phyloP scores from a whole-genome alignment of 2,888 invertebrate species.

The Eulithis testata region DNA sequence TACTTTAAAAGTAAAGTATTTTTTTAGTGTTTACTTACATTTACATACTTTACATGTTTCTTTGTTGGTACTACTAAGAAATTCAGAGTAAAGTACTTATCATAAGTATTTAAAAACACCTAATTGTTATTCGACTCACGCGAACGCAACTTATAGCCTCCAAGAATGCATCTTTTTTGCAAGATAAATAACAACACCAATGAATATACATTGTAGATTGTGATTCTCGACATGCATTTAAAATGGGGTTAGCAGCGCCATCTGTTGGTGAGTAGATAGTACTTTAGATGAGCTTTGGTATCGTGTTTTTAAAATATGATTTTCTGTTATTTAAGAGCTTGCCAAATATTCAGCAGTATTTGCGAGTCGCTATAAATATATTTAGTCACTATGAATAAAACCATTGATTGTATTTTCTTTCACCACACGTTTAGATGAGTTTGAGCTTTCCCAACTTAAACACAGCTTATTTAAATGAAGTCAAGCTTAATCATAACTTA shows the following conservation, averaged over 20 bases:
- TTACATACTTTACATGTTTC: too few species aligned
- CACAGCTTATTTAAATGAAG: slow-evolving; percentile 33
- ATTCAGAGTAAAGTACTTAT: slow-evolving; percentile 51
- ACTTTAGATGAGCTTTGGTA: neutral
- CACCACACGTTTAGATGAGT: slow-evolving; percentile 3
- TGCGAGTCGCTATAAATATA: too few species aligned
- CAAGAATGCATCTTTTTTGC: slow-evolving; percentile 73
- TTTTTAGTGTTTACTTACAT: too few species aligned
- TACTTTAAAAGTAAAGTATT: too few species aligned
- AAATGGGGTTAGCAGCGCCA: slow-evolving; percentile 51
- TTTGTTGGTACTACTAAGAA: slow-evolving; percentile 36
- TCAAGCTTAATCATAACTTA: slow-evolving; percentile 38
- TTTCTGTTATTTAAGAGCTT: too few species aligned
- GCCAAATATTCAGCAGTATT: too few species aligned
- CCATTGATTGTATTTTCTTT: neutral
- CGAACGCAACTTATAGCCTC: slow-evolving; percentile 57
- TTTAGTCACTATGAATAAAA: too few species aligned
- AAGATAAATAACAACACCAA: slow-evolving; percentile 61
- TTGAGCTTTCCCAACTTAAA: slow-evolving; percentile 8
- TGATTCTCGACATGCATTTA: too few species aligned
- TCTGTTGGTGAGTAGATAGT: slow-evolving; percentile 60
- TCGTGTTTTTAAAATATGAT: too few species aligned
- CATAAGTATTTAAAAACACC: slow-evolving; percentile 48
- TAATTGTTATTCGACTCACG: slow-evolving; percentile 74
- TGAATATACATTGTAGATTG: too few species aligned